These are phyloP conservation scores for Tetropium fuscum DNA, from an alignment of 2,888 invertebrate genomes.

Conservation along the genomic window DNA sequence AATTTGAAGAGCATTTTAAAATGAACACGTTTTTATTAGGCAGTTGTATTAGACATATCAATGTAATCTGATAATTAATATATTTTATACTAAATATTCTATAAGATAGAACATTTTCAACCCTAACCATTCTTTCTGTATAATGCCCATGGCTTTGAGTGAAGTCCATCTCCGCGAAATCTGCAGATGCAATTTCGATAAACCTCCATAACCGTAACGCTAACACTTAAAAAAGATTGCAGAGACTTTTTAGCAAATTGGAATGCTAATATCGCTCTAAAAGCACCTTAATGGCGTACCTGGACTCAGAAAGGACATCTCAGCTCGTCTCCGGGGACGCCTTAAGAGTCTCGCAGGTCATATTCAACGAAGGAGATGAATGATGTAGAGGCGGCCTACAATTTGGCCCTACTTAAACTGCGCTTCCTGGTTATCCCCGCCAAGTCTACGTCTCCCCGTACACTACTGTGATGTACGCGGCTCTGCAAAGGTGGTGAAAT, in stretches of 20 bases:
- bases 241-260: conserved; percentile 31
- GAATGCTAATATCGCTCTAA: conserved; percentile 33
- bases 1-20: no score
- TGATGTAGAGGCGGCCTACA: conserved; percentile 20
- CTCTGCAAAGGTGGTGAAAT: no score
- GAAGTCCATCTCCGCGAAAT: no score
- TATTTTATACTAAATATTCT: no score
- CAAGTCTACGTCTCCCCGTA: conserved; percentile 19
- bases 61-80: no score
- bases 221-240: conserved; percentile 32
- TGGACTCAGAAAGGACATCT: conserved; percentile 23
- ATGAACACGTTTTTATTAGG: no score
- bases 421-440: conserved; percentile 16
- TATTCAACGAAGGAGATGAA: conserved; percentile 18
- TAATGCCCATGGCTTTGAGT: no score
- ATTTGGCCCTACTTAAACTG: conserved; percentile 20
- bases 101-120: no score
- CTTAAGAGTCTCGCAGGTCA: conserved; percentile 19
- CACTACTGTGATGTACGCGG: no score
- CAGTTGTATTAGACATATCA: no score
- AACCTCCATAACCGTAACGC: conserved; percentile 29
- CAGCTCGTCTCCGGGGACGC: conserved; percentile 7
- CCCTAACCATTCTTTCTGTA: no score
- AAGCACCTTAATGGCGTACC: conserved; percentile 27
- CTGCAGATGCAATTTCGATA: conserved; percentile 10